Evolutionary conservation across 2,113 vertebrate genomes (phyloP), one percentile per base, ranked within the genome.

Genomic region (Oncorhynchus keta): DNA sequence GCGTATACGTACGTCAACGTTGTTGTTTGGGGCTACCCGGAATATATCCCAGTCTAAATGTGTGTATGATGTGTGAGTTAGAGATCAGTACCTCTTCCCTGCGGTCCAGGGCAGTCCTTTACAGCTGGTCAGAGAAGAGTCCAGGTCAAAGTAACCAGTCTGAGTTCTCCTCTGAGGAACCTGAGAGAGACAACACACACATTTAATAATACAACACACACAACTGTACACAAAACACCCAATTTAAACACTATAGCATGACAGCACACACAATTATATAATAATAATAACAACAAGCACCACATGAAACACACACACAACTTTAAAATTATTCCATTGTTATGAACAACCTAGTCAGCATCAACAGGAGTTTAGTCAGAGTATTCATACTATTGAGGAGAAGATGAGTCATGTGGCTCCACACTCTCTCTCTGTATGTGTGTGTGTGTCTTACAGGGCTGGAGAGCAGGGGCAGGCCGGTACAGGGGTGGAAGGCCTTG

Each of bases 111-210:
- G 92, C 76, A 97, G 91, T 88, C 91, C 95, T 91, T 96, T 99
- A 90, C 95, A 92, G 76, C 92, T 94, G 70, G 94, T 84, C 86
- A 99, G 88, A 35, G 97, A 96, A 26, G 95, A 92, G 93, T 99
- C 97, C 87, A 99, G 92, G 94, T 99, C 95, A 95, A 99, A 99
- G 92, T 94, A 99, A 81, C 97, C 97, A 20, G 96, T 97, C 69
- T 96, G 96, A 86, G 93, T 94, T 92, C 93, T 99, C 83, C 98
- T 97, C 91, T 98, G 97, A 92, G 98, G 98, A 95, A 99, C 96
- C 98, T 99, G 91, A 86, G 26, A 80, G 72, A 87, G 24, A 84
- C 49, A 87, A 90, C 68, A 81, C 68, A 72, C 16, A 55, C 12
- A 84, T 75, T 78, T 14, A 67, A 77, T 84, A 78, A 67, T 22